A percentile compares a stretch with the other conserved stretches of the same genome.
Evolutionary conservation across 37 sponge, comb jelly and placozoan genomes (phyloP).

Genomic region (Mnemiopsis leidyi): DNA sequence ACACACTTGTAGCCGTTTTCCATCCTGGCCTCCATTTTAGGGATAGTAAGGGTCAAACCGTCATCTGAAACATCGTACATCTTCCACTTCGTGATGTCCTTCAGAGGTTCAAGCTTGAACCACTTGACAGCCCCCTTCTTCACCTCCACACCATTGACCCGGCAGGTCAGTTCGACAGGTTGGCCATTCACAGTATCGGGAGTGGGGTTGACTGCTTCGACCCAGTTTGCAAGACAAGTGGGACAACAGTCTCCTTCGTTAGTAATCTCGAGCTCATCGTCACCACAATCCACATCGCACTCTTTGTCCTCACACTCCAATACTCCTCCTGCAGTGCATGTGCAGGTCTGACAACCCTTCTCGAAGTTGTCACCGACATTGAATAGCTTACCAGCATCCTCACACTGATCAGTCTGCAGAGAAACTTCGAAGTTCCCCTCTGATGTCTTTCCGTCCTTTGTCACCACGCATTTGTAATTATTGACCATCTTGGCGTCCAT

Average conservation of each 20-base stretch:
- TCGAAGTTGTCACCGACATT: constrained; percentile 15
- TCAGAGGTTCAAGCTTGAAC: not conserved
- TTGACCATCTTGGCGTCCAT: not conserved
- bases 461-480: constrained; percentile 4
- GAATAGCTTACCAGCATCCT: constrained; percentile 48
- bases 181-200: not conserved
- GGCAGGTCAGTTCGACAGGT: not conserved
- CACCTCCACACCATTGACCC: constrained; percentile 8
- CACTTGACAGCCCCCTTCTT: not conserved
- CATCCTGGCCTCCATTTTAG: not conserved
- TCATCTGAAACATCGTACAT: not conserved
- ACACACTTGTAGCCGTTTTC: constrained; percentile 21
- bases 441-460: constrained; percentile 5
- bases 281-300: not conserved
- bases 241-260: constrained; percentile 9
- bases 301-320: not conserved
- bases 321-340: not conserved
- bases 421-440: not conserved
- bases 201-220: not conserved
- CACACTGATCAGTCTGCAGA: constrained; percentile 9
- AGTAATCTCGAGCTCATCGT: not conserved
- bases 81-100: not conserved
- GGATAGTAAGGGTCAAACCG: constrained; percentile 25
- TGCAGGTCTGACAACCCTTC: not conserved
- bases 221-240: not conserved